Base-by-base conservation (phyloP, 1,140 invertebrate species). In the Diorhabda sublineata region DNA sequence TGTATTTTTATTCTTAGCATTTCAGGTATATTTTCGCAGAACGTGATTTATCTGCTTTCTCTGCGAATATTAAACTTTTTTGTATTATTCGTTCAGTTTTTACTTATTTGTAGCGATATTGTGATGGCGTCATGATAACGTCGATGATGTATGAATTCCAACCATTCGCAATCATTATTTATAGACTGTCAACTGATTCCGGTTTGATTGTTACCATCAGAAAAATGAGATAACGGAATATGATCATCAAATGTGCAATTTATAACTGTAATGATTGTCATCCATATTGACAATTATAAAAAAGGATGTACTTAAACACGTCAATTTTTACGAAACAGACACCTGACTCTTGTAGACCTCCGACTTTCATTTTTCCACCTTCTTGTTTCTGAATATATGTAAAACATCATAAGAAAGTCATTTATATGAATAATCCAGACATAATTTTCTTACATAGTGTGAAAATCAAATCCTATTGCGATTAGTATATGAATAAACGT, bases 41-140 rank as follows among this genome's bases (percentile, higher is more conserved):
- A 41, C n/a, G 71, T 73, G 71, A 73, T 73, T 73, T 73, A 73
- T 73, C 66, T 68, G 65, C 58, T 47, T 73, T 67, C 71, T 61
- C 63, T 61, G 58, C 66, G 65, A 68, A 73, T 70, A 67, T 70
- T 70, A 68, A 70, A 73, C 61, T 70, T 73, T 73, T 69, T 73
- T 70, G 42, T 56, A 65, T 44, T 62, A 62, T 62, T 44, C n/a
- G 61, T 62, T 62, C 61, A 45, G 61, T 62, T 62, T 62, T 62
- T 62, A 44, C 47, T 52, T 52, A 52, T 52, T 52, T 52, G 47
- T 52, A 52, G 47, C 47, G 47, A 52, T 52, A 52, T 52, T 52
- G 6, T 52, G 47, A 52, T 52, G 47, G 47, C 47, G 47, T 52
- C 47, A 52, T 52, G 47, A 52, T 52, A 52, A 52, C 47, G 47